Conservation (phyloP, 2,888 invertebrate genomes). For the Dyspetes luteomarginatus region DNA sequence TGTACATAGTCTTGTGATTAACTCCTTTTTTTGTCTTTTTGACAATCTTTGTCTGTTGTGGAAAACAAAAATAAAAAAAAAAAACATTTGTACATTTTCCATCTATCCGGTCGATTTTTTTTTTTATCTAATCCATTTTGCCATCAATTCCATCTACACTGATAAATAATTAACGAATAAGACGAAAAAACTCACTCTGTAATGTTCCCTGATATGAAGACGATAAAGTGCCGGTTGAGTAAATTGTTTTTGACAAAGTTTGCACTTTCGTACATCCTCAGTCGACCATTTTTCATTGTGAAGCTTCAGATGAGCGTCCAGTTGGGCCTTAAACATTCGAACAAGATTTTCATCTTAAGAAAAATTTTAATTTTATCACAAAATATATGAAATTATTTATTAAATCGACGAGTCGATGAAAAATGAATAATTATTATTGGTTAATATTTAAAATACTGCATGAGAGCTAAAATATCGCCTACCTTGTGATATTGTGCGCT, state of each 20-base stretch:
- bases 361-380: no score
- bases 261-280: conserved; percentile 84
- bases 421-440: no score
- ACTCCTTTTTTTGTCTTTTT: conserved; percentile 78
- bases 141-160: no score
- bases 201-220: conserved; percentile 85
- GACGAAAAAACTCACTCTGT: conserved; percentile 84
- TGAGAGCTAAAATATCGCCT: conserved; percentile 28
- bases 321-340: conserved; percentile 74
- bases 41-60: conserved; percentile 76
- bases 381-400: no score
- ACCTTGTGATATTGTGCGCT: conserved; percentile 77
- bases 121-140: no score
- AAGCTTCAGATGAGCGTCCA: conserved; percentile 80
- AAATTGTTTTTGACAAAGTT: conserved; percentile 85
- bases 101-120: no score
- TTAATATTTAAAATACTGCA: no score
- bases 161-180: background rate
- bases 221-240: conserved; percentile 83
- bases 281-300: conserved; percentile 79
- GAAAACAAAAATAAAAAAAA: background rate
- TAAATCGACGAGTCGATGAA: no score
- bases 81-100: no score
- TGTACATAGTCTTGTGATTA: conserved; percentile 80
- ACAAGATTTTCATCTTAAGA: conserved; percentile 8